Base-by-base conservation (phyloP, 2,797 vertebrate species). In the Xenentodon cancila region DNA sequence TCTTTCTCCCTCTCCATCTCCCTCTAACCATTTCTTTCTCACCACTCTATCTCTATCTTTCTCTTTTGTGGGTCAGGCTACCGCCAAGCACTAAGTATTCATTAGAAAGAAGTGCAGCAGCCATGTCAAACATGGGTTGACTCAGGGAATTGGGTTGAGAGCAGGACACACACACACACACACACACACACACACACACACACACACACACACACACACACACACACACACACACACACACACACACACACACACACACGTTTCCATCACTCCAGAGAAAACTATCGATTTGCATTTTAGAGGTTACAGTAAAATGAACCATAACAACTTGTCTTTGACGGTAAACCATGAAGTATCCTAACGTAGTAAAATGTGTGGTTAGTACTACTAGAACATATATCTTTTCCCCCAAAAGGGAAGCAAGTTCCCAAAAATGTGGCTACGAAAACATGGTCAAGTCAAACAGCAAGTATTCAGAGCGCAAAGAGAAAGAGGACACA, bases 1-100 rank as follows among this genome's bases (percentile, higher is more conserved):
- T 63, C 52, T 47, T 13, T 2, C 61, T 51, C 11, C 3, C 20
- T 22, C 1, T 18, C 15, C 2, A 17, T 63, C 52, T 47, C 16
- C 3, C 61, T 51, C 11, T 46, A 43, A 54, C 17, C 30, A 43
- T 21, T 25, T 1, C 1, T 17, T 8, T 25, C 5, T 43, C 16
- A 11, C 13, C 12, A 40, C 20, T 75, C 53, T 50, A 58, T 64
- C 25, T 9, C 19, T n/a, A 25, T 25, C 25, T 45, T 2, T 59
- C n/a, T 69, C 43, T 43, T 53, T 72, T 68, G 62, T 81, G 63
- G 79, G 82, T 84, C 69, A 79, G 53, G 47, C 52, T 65, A 53
- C 68, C 75, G 80, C 58, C 80, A 71, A 73, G 46, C 69, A 50
- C 52, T 79, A 62, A 73, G 46, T 77, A 72, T 87, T 71, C 72